A percentile compares a stretch with the other conserved stretches of the same genome.
phyloP scores from a whole-genome alignment of 2,113 vertebrate genomes.

The Gulo gulo region DNA sequence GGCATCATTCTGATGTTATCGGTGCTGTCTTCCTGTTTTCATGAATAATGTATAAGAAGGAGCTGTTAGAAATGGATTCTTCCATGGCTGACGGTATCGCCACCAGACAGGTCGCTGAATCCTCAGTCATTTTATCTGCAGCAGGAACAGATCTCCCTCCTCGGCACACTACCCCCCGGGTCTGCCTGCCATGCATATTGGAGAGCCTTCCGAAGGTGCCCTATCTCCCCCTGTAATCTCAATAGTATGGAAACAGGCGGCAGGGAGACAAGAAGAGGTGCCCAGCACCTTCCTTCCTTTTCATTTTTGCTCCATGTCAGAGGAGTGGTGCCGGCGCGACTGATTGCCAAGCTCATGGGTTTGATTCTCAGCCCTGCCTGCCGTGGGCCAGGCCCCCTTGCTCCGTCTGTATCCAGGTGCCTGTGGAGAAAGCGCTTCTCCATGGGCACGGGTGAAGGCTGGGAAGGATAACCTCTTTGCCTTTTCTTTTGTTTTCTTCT shows the following conservation, averaged over 20 bases:
- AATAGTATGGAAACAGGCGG: not conserved
- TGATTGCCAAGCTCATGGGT: not conserved
- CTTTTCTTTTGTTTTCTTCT: not conserved
- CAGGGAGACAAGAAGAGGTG: not conserved
- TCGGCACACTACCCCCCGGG: not conserved
- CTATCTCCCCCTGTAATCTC: not conserved
- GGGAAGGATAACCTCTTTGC: not conserved
- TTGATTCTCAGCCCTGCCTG: not conserved
- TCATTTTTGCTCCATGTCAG: not conserved
- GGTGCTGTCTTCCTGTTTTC: slow-evolving; percentile 67
- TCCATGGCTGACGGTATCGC: slow-evolving; percentile 44
- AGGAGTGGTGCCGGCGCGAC: not conserved
- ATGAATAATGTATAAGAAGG: slow-evolving; percentile 76
- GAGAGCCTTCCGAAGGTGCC: not conserved
- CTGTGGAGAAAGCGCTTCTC: not conserved
- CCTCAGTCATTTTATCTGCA: not conserved
- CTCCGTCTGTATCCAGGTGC: not conserved
- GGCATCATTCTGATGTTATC: slow-evolving; percentile 69
- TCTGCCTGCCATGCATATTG: not conserved
- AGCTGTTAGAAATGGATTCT: slow-evolving; percentile 65
- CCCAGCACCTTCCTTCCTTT: not conserved
- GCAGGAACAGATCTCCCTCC: not conserved
- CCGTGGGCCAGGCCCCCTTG: not conserved
- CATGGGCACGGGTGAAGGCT: not conserved
- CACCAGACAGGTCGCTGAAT: slow-evolving; percentile 56